Evolutionary conservation across 2,797 vertebrate genomes (phyloP), one percentile per base, ranked within the genome.

Genomic region (Squalus acanthias): DNA sequence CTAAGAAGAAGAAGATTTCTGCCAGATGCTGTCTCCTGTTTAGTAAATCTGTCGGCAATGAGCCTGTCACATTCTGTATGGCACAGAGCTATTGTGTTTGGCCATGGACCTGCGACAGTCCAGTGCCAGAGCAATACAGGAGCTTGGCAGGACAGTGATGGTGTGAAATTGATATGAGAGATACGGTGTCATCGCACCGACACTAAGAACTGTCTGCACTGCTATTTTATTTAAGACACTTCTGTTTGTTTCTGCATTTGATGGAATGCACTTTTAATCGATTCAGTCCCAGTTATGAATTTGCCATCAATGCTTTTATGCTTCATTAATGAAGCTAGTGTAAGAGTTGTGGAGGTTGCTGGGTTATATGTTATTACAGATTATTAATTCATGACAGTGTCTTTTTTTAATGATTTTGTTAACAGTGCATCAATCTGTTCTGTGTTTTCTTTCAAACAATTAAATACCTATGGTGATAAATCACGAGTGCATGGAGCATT

Each of bases 401-500:
- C 17, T 57, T 70, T 50, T 33, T 95, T 95, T 95, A 95, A 76
- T 76, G 72, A 76, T 95, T 76, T 53, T 95, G 10, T 95, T 76
- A 95, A 20, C 70, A 60, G 94, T 72, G 72, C 53, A 76, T 95
- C 94, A 95, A 95, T 95, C 72, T 74, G 70, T 95, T 95, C 29
- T 60, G 26, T n/a, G 4, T 72, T 72, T 74, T 57, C 33, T 76
- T 76, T 76, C 69, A 95, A 76, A n/a, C 53, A 95, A 95, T 95
- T 95, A 95, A 95, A 95, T 74, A 95, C 57, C 70, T 57, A 50
- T 76, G 50, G 13, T 95, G 94, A 95, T 76, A n/a, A 95, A 95
- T 95, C 26, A 76, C 24, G 33, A 33, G 24, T 72, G 67, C 1
- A 29, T 82, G n/a, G 76, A n/a, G 82, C 82, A 85, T 85, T 85